Percentiles rank a stretch among this genome's conserved stretches.
Evolutionary conservation across 2,797 vertebrate species (phyloP).

Genomic region (Sebastiscus albofasciatus): DNA sequence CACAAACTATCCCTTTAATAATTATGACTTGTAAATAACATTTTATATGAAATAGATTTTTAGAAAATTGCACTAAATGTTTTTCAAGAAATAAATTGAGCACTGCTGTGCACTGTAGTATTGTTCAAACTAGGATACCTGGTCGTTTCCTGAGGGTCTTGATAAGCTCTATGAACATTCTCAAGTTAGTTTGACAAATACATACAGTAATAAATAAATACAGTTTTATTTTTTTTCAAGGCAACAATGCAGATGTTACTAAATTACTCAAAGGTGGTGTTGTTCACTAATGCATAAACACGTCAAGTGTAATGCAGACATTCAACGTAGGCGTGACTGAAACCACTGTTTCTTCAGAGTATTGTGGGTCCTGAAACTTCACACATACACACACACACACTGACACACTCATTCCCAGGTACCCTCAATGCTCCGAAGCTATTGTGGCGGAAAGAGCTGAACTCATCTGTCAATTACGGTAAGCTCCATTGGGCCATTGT

Average conservation of each 20-base stretch:
- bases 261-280: background rate
- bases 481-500: conserved; percentile 83
- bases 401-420: conserved; percentile 60
- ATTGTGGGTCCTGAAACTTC: conserved; percentile 11
- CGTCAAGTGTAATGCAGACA: background rate
- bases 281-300: conserved; percentile 5
- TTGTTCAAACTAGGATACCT: conserved; percentile 6
- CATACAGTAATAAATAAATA: background rate
- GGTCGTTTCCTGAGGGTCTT: background rate
- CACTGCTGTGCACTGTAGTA: background rate
- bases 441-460: conserved; percentile 77
- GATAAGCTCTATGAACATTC: conserved; percentile 6
- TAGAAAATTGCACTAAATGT: background rate
- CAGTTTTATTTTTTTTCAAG: background rate
- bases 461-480: conserved; percentile 83
- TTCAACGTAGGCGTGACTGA: conserved; percentile 4
- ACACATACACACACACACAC: conserved; percentile 31
- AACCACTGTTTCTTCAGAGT: background rate
- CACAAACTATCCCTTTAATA: background rate
- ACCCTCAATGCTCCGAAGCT: conserved; percentile 68
- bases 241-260: background rate
- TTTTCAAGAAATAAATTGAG: background rate
- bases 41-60: background rate
- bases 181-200: background rate
- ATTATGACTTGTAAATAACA: background rate